Conservation (phyloP, 1,140 invertebrate species). For the Drosophila dunni region DNA sequence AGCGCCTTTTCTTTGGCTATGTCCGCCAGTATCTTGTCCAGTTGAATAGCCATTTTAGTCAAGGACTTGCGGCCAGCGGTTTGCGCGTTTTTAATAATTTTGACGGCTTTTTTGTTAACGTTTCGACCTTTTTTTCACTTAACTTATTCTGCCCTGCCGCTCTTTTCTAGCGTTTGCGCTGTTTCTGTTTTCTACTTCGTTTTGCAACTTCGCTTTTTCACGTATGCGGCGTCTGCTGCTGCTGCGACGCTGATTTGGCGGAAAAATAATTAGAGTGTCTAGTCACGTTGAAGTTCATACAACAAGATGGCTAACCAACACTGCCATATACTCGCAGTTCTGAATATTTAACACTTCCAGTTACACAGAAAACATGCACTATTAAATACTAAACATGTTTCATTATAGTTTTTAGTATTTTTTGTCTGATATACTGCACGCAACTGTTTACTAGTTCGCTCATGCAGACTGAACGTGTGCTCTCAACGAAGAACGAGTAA, state of each 20-base stretch:
- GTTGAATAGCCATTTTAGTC: conserved; percentile 80
- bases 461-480: conserved; percentile 25
- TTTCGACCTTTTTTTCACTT: conserved; percentile 26
- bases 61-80: conserved; percentile 60
- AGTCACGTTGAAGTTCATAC: conserved; percentile 12
- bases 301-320: conserved; percentile 31
- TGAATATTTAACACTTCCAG: too few relatives aligned
- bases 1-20: conserved; percentile 76
- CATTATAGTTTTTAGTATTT: background rate
- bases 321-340: too few relatives aligned
- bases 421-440: background rate
- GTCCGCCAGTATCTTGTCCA: conserved; percentile 79
- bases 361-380: background rate
- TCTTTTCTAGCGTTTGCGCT: conserved; percentile 49
- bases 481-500: background rate
- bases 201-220: conserved; percentile 68
- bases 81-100: conserved; percentile 68
- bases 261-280: conserved; percentile 54
- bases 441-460: background rate
- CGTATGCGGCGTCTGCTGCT: conserved; percentile 55
- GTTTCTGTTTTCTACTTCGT: conserved; percentile 51
- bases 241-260: conserved; percentile 70
- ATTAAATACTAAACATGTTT: background rate
- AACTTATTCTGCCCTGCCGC: conserved; percentile 43
- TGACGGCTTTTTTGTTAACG: conserved; percentile 54